These are phyloP conservation scores for Ophioderma brevispina DNA, from an alignment of 35 echinoderm and acorn worm genomes.

Conservation along the genomic window DNA sequence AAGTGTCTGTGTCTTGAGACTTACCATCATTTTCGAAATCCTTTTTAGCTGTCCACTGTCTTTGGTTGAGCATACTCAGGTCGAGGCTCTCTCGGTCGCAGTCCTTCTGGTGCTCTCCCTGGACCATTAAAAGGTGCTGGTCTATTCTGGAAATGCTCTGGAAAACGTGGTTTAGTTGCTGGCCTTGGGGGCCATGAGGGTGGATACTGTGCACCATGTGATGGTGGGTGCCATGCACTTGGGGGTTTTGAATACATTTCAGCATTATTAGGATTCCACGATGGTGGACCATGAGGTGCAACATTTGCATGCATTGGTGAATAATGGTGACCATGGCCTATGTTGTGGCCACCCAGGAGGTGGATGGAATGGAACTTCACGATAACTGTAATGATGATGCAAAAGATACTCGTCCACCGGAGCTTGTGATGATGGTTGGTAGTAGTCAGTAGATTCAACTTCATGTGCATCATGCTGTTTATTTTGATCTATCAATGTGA, in stretches of 20 bases:
- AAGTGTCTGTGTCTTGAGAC: no score
- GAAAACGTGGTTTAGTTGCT: neutral
- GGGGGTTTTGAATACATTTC: neutral
- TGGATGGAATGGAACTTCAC: neutral
- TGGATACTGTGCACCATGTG: neutral
- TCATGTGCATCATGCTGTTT: no score
- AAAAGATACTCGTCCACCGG: no score
- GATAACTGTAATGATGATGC: no score
- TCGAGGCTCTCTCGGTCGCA: neutral
- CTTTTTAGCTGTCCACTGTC: no score
- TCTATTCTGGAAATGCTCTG: neutral
- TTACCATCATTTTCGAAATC: no score
- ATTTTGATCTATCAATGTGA: no score
- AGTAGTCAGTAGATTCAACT: no score
- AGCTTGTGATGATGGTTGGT: no score
- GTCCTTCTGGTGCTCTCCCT: neutral
- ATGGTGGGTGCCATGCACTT: neutral
- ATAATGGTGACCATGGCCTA: neutral
- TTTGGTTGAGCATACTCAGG: no score
- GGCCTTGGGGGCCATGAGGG: neutral
- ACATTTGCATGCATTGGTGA: neutral
- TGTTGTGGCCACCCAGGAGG: neutral
- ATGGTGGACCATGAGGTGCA: neutral
- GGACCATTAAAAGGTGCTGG: neutral
- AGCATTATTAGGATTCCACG: neutral